Percentiles rank a stretch among this genome's conserved stretches.
These are phyloP conservation scores for Bathynomus jamesi DNA, from an alignment of 1,140 invertebrate species.

Conservation along the genomic window DNA sequence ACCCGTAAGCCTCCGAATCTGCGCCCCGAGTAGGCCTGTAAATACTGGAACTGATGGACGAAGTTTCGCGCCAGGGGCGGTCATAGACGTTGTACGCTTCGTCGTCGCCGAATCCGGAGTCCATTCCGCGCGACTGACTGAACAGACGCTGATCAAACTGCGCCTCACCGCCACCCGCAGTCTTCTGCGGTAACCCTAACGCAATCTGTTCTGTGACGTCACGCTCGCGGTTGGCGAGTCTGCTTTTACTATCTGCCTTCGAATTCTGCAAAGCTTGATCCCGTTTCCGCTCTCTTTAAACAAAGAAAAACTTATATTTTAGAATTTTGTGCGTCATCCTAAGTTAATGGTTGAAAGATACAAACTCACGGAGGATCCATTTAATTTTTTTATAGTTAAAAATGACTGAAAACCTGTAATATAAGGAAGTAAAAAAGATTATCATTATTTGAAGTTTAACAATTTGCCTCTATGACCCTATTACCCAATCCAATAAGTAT, in stretches of 20 bases:
- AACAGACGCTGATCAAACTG: constrained; percentile 95
- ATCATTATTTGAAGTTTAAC: too few relatives aligned
- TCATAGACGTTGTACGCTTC: constrained; percentile 98
- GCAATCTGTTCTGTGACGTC: constrained; percentile 99
- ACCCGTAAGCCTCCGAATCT: constrained; percentile 85
- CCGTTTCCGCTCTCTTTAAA: constrained; percentile 83
- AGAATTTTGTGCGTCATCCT: not conserved
- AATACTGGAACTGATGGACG: constrained; percentile 74
- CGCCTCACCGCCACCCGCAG: constrained; percentile 60
- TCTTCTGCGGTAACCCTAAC: constrained; percentile 84
- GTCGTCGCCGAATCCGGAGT: constrained; percentile 93
- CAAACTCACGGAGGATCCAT: too few relatives aligned
- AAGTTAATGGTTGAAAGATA: too few relatives aligned
- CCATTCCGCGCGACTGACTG: constrained; percentile 91
- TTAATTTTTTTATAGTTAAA: too few relatives aligned
- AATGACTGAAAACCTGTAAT: too few relatives aligned
- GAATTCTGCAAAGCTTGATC: constrained; percentile 88
- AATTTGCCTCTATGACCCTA: too few relatives aligned
- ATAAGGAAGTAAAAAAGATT: too few relatives aligned
- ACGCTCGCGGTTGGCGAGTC: constrained; percentile 70
- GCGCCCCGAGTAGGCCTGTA: constrained; percentile 84
- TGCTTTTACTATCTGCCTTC: constrained; percentile 86
- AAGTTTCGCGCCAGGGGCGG: constrained; percentile 80
- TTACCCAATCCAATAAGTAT: too few relatives aligned
- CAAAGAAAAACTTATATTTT: not conserved